Conservation (phyloP, 2,113 vertebrate genomes). For the Psittacara wagleri region DNA sequence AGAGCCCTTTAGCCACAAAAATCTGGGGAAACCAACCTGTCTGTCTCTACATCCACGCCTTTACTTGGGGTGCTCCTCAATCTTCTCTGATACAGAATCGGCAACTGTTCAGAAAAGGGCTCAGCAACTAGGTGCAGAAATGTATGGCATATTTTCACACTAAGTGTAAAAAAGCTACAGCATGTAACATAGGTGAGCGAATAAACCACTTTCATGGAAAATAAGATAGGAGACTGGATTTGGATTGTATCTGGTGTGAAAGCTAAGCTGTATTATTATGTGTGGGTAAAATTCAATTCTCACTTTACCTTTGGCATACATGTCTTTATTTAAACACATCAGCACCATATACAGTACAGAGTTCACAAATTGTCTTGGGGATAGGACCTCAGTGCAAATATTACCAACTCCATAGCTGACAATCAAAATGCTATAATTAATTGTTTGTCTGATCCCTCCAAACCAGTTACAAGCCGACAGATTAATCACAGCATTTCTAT, state of each 20-base stretch:
- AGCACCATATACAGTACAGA: not conserved
- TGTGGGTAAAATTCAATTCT: not conserved
- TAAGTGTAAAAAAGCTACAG: not conserved
- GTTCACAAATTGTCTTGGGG: not conserved
- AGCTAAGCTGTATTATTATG: not conserved
- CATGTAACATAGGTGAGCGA: not conserved
- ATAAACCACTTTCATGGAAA: not conserved
- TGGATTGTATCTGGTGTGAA: not conserved
- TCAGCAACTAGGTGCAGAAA: not conserved
- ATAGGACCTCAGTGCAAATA: not conserved
- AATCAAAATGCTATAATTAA: not conserved
- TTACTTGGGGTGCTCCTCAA: not conserved
- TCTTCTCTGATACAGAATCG: not conserved
- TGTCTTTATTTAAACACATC: not conserved
- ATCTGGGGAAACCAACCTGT: not conserved
- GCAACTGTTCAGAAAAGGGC: not conserved
- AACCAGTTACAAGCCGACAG: not conserved
- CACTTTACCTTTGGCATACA: not conserved
- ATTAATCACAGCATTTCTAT: not conserved
- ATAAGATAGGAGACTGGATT: fast-evolving
- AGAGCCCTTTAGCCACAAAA: not conserved
- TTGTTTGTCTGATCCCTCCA: not conserved
- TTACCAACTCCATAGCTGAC: not conserved
- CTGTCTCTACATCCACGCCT: not conserved
- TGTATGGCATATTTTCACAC: no score